phyloP scores from a whole-genome alignment of 2,113 vertebrate species.

The Nothoprocta perdicaria region DNA sequence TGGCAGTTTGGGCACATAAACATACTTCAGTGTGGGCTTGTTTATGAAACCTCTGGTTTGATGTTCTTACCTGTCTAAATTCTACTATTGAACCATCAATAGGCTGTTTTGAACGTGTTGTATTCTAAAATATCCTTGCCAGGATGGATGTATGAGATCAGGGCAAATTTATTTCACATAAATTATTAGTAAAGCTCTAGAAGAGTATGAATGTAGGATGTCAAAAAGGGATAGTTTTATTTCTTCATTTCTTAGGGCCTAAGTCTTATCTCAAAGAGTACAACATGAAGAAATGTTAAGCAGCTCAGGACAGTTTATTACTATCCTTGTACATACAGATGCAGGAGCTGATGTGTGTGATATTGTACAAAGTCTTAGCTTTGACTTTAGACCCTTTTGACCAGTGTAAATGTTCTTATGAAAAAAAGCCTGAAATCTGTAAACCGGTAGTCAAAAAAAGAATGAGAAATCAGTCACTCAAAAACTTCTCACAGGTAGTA shows the following conservation, averaged over 20 bases:
- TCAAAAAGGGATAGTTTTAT: conserved; percentile 31
- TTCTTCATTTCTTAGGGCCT: conserved; percentile 44
- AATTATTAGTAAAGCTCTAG: conserved; percentile 28
- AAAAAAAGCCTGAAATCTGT: conserved; percentile 59
- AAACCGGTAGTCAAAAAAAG: conserved; percentile 67
- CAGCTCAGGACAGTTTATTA: conserved; percentile 6
- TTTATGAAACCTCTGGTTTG: conserved; percentile 36
- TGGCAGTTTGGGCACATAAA: background rate
- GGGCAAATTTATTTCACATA: conserved; percentile 3
- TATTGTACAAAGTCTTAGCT: conserved; percentile 62
- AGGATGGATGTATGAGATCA: conserved; percentile 27
- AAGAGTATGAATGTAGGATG: background rate
- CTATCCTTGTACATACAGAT: conserved; percentile 21
- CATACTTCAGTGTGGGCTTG: conserved; percentile 10
- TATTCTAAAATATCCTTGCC: background rate
- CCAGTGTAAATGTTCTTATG: conserved; percentile 38
- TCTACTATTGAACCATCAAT: conserved; percentile 7
- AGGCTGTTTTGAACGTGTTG: conserved; percentile 33
- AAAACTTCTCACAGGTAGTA: conserved; percentile 71
- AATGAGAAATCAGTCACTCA: conserved; percentile 73
- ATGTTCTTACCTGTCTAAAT: conserved; percentile 51
- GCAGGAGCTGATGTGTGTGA: conserved; percentile 35
- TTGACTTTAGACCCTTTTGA: conserved; percentile 51
- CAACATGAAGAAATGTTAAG: background rate
- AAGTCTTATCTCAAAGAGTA: conserved; percentile 42